These are phyloP conservation scores for Coenonympha arcania DNA, from an alignment of 2,888 invertebrate genomes.

Conservation along the genomic window DNA sequence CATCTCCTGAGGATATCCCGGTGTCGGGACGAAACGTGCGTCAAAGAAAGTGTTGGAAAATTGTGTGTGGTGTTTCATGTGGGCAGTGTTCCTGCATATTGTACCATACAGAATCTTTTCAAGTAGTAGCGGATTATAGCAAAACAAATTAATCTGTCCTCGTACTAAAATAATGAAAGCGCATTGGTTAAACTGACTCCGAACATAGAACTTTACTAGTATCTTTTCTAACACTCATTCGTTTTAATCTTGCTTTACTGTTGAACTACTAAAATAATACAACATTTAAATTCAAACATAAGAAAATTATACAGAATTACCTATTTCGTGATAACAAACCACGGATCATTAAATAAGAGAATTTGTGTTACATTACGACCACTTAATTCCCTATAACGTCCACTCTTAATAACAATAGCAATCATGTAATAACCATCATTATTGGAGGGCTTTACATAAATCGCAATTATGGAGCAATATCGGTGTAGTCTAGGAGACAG, in stretches of 20 bases:
- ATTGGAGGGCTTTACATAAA: constrained; percentile 33
- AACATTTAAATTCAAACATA: neutral
- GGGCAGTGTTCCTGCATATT: no score
- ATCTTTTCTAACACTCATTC: neutral
- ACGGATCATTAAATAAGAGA: neutral
- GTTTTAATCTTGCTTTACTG: neutral
- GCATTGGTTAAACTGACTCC: no score
- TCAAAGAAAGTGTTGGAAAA: no score
- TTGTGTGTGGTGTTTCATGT: no score
- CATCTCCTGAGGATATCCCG: no score
- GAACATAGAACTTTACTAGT: no score
- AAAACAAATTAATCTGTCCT: no score
- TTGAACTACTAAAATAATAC: neutral
- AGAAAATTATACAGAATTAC: neutral
- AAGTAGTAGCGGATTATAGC: no score
- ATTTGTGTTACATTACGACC: neutral
- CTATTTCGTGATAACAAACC: neutral
- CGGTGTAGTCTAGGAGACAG: constrained; percentile 1
- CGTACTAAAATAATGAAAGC: no score
- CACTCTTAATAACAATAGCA: constrained; percentile 16
- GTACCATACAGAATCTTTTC: no score
- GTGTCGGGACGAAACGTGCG: no score
- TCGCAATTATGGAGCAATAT: constrained; percentile 41
- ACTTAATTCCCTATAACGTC: constrained; percentile 8
- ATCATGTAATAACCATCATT: constrained; percentile 5